A percentile compares a stretch with the other conserved stretches of the same genome.
These are phyloP conservation scores for Salvator merianae DNA, from an alignment of 2,113 vertebrate species.

Conservation along the genomic window DNA sequence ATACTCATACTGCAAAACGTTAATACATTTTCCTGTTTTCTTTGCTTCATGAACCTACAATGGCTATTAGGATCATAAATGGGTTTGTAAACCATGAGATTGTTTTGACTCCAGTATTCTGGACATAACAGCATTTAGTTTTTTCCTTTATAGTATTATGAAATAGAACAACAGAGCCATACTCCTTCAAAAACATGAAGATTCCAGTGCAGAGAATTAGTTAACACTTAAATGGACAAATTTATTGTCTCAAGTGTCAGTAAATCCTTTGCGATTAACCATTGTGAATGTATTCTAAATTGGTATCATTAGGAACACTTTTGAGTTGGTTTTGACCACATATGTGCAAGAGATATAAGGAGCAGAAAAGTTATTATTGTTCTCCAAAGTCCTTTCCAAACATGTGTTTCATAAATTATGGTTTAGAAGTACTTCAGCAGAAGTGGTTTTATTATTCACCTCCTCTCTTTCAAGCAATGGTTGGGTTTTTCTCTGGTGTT, in stretches of 20 bases:
- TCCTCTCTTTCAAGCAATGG: no score
- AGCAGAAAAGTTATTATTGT: neutral
- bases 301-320: neutral
- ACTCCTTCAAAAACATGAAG: neutral
- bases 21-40: neutral
- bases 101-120: neutral
- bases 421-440: no score
- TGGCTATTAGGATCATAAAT: neutral
- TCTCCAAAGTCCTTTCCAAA: neutral
- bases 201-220: neutral
- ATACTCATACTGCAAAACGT: no score
- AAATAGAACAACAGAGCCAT: neutral
- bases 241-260: neutral
- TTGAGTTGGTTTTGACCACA: neutral
- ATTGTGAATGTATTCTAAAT: neutral
- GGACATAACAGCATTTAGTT: neutral
- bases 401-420: no score
- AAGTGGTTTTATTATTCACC: no score
- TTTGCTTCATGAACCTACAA: neutral
- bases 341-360: neutral
- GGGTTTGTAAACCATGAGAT: neutral
- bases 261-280: neutral
- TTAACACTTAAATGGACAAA: neutral
- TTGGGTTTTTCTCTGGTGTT: no score
- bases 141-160: neutral